Evolutionary conservation across 2,797 vertebrate species (phyloP).

Genomic region (Synaphobranchus kaupii): DNA sequence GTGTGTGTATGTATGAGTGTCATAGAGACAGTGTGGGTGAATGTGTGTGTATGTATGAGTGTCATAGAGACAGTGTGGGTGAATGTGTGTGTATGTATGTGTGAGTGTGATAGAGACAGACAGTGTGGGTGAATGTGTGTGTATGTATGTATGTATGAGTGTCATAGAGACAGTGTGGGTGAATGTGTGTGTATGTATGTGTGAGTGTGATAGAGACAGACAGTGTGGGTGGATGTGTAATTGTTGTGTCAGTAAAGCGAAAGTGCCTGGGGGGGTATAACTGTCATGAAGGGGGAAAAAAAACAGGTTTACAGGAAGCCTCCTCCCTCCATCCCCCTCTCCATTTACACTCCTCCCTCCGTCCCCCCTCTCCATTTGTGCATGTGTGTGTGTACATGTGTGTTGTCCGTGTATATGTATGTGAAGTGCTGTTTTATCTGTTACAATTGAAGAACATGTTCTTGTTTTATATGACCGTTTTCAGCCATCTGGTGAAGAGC

Average conservation of each 20-base stretch:
- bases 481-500: too few species aligned
- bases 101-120: not conserved
- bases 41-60: not conserved
- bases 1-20: too few species aligned
- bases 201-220: constrained; percentile 23
- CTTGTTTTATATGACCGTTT: too few species aligned
- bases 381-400: constrained; percentile 7
- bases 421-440: not conserved
- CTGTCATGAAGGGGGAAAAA: too few species aligned
- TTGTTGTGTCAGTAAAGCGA: not conserved
- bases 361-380: not conserved
- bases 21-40: too few species aligned
- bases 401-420: not conserved
- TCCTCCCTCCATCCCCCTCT: too few species aligned
- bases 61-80: constrained; percentile 32
- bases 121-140: too few species aligned
- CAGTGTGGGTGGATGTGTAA: not conserved
- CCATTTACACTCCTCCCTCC: too few species aligned
- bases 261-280: not conserved
- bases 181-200: constrained; percentile 1
- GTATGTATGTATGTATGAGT: not conserved
- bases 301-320: too few species aligned
- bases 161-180: not conserved
- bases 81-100: not conserved
- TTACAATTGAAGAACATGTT: too few species aligned